phyloP scores from a whole-genome alignment of 2,797 vertebrate genomes.

The Chiroxiphia lanceolata region DNA sequence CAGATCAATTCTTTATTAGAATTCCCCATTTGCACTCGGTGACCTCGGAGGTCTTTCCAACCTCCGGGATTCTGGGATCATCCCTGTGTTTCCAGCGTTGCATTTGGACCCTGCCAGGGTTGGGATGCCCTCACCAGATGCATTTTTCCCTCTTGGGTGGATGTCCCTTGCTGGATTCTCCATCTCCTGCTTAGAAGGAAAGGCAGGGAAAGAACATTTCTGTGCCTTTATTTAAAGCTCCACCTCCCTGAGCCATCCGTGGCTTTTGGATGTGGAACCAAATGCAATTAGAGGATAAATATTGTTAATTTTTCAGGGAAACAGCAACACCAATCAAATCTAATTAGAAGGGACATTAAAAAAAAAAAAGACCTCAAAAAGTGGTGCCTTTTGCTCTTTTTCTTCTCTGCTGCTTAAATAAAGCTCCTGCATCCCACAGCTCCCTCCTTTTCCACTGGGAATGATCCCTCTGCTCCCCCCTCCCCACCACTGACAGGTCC shows the following conservation, averaged over 20 bases:
- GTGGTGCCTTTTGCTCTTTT: neutral
- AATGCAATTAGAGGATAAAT: neutral
- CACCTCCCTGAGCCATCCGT: neutral
- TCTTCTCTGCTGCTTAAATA: neutral
- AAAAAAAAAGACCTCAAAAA: neutral
- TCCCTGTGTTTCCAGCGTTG: neutral
- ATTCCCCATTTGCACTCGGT: neutral
- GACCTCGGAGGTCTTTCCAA: neutral
- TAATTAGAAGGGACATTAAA: neutral
- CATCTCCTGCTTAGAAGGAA: neutral
- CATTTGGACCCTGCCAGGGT: neutral
- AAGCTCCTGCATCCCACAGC: neutral
- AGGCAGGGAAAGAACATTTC: accelerated
- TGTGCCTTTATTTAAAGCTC: neutral
- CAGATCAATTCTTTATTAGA: neutral
- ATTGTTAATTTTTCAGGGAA: neutral
- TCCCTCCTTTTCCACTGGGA: neutral
- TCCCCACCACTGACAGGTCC: neutral
- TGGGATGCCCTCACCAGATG: neutral
- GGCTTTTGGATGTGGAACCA: neutral
- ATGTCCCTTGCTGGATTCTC: neutral
- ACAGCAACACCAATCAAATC: neutral
- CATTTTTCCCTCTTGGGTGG: neutral
- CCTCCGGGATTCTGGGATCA: neutral
- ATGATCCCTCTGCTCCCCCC: neutral